Base-by-base conservation (phyloP, 2,888 invertebrate species). In the Ctenicera cuprea region DNA sequence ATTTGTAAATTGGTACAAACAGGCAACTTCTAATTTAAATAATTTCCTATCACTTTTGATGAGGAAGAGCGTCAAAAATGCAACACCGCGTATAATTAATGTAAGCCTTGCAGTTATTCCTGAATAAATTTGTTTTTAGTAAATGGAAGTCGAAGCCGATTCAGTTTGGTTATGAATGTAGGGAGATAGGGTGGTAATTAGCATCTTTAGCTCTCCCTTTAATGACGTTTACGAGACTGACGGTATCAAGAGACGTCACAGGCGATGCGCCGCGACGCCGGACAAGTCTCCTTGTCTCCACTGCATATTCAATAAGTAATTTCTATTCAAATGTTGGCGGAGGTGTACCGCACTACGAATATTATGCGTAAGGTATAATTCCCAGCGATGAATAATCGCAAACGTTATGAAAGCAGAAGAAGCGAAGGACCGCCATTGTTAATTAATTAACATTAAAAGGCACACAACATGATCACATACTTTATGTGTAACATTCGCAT, bases 241-340 rank as follows among this genome's bases (percentile, higher is more conserved):
- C 74, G 74, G 62, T 71, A 74, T 70, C 66, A 54, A 20, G 70
- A 74, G 74, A 73, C 74, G 70, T 74, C 70, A 67, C 66, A 62
- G 62, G 63, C 70, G 73, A 67, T 64, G 70, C 77, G 76, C 69
- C 75, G 77, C 72, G 72, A 71, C 79, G 74, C 79, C 77, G 77
- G 77, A 80, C 80, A 80, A 80, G 77, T 78, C 80, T 79, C 77
- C 80, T 72, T 38, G 66, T 62, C 68, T 63, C 68, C 80, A 78
- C 80, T 80, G 82, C 76, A 78, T 80, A 81, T 80, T 82, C 80
- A 81, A 83, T 83, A 81, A 81, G 83, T 83, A 83, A 84, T 84
- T 84, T 83, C 80, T 79, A 84, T 84, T 84, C 78, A 81, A 81
- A 80, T 82, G 76, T 76, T 71, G 75, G 77, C 70, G 70, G 61